Percentiles rank a stretch among this genome's conserved stretches.
phyloP scores from a whole-genome alignment of 1,140 invertebrate genomes.

The Mesaphorura yosii region DNA sequence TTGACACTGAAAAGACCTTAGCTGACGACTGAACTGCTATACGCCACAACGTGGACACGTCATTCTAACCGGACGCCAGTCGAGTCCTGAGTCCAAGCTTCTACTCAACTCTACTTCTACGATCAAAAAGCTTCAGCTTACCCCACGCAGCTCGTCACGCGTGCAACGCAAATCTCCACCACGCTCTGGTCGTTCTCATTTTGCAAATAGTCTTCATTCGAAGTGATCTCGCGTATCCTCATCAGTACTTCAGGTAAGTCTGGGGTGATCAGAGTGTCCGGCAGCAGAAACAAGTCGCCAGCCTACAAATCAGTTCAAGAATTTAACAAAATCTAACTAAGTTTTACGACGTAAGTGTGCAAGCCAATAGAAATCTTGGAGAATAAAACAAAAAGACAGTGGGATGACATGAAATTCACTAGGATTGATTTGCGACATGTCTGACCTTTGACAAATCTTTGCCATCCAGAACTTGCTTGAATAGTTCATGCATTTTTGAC shows the following conservation, averaged over 20 bases:
- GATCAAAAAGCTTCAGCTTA: constrained; percentile 36
- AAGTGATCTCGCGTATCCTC: constrained; percentile 54
- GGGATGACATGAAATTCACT: neutral
- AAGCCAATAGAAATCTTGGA: no score
- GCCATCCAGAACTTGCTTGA: constrained; percentile 71
- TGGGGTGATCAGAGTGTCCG: constrained; percentile 70
- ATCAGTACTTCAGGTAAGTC: constrained; percentile 71
- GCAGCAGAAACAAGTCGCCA: constrained; percentile 77
- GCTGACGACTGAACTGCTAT: no score
- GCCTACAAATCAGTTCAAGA: constrained; percentile 41
- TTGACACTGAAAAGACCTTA: no score
- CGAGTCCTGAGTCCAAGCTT: no score
- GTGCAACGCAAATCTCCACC: constrained; percentile 81
- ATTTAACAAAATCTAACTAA: neutral
- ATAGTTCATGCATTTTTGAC: constrained; percentile 70
- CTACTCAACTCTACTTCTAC: no score
- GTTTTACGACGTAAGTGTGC: no score
- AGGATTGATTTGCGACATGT: no score
- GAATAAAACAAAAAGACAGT: no score
- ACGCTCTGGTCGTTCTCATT: constrained; percentile 86
- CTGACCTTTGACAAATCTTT: constrained; percentile 64
- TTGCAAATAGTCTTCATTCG: constrained; percentile 52
- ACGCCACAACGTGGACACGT: no score
- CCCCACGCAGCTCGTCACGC: constrained; percentile 73
- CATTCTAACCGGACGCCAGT: no score